Percentiles rank a stretch among this genome's conserved stretches.
phyloP scores from a whole-genome alignment of 2,113 vertebrate genomes.

The Ictidomys tridecemlineatus region DNA sequence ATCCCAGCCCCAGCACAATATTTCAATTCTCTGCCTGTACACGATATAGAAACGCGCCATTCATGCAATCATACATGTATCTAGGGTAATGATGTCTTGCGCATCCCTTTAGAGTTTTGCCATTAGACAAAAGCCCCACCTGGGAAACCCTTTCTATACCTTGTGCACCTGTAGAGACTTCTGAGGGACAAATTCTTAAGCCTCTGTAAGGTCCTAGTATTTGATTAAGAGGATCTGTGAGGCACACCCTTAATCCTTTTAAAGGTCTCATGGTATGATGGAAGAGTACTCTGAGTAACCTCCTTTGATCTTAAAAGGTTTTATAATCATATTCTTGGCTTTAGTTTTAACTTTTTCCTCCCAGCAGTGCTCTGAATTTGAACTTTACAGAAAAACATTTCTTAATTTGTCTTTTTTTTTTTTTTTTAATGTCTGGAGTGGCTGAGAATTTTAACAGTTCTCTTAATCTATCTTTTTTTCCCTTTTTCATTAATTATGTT shows the following conservation, averaged over 20 bases:
- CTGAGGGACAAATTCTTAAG: neutral
- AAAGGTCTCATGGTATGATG: neutral
- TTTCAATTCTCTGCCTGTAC: no score
- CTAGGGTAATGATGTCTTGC: no score
- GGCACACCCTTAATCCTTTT: neutral
- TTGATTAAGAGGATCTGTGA: neutral
- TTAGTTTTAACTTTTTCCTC: neutral
- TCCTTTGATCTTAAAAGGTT: neutral
- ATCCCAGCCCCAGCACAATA: no score
- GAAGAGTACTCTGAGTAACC: neutral
- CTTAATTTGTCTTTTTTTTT: neutral
- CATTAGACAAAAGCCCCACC: neutral
- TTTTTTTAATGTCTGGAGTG: neutral
- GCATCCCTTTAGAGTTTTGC: neutral
- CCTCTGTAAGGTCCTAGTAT: neutral
- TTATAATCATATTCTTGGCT: neutral
- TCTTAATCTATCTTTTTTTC: neutral
- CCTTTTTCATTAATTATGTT: neutral
- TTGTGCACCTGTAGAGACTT: neutral
- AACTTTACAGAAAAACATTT: conserved; percentile 17
- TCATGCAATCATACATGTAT: no score
- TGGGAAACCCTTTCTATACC: neutral
- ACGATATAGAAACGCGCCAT: no score
- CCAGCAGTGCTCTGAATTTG: neutral
- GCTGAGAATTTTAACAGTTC: neutral